Percentiles rank a stretch among this genome's conserved stretches.
Conservation (phyloP, 2,113 vertebrate genomes). For the Pseudorhombus dupliciocellatus region DNA sequence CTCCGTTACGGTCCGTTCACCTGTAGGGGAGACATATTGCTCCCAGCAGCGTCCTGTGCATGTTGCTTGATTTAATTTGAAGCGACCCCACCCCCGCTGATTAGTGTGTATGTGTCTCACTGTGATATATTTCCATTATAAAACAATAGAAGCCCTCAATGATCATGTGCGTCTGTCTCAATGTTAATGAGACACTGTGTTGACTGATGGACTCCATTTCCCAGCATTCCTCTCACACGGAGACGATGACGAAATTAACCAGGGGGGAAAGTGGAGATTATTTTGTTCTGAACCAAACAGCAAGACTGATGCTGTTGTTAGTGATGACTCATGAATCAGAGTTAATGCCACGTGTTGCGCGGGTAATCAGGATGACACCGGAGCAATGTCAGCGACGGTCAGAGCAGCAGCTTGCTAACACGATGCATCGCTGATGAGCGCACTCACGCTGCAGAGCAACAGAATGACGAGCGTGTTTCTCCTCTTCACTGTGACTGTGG, state of each 20-base stretch:
- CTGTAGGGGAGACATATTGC: constrained; percentile 1
- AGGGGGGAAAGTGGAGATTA: background rate
- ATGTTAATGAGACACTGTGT: constrained; percentile 9
- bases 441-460: background rate
- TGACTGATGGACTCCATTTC: background rate
- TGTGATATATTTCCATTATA: constrained; percentile 6
- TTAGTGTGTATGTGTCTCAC: background rate
- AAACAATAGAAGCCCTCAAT: background rate
- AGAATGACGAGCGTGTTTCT: constrained; percentile 3
- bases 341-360: constrained; percentile 35
- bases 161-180: background rate
- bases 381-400: background rate
- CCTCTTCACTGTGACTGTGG: background rate
- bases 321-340: constrained; percentile 33
- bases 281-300: constrained; percentile 2
- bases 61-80: constrained; percentile 22
- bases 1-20: background rate
- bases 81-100: background rate
- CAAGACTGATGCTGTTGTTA: constrained; percentile 6
- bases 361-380: constrained; percentile 10
- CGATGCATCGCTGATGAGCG: background rate
- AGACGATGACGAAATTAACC: background rate
- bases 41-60: constrained; percentile 17
- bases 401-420: background rate
- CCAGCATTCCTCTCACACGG: background rate